These are phyloP conservation scores for Andricus grossulariae DNA, from an alignment of 1,140 invertebrate genomes.

Conservation along the genomic window DNA sequence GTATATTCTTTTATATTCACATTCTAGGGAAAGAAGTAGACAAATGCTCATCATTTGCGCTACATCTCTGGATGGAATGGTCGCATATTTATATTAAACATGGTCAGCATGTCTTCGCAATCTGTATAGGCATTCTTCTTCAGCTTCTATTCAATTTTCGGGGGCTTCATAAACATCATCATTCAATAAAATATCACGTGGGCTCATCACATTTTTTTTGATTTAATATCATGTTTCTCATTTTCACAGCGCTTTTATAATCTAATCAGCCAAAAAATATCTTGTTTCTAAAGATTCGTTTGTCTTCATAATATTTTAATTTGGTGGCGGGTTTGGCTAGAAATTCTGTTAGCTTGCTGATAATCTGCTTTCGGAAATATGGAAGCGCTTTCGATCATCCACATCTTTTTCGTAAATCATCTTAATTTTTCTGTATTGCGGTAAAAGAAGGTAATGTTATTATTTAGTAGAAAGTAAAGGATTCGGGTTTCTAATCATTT, in stretches of 20 bases:
- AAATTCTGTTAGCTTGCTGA: too few relatives aligned
- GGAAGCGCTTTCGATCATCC: background rate
- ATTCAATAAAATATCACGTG: background rate
- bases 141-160: conserved; percentile 26
- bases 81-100: conserved; percentile 60
- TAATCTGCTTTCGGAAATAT: background rate
- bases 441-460: conserved; percentile 15
- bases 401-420: conserved; percentile 34
- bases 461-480: background rate
- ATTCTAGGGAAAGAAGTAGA: conserved; percentile 75
- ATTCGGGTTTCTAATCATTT: too few relatives aligned
- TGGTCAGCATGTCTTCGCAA: conserved; percentile 69
- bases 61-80: conserved; percentile 60
- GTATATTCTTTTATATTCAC: conserved; percentile 67
- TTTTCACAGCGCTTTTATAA: conserved; percentile 23
- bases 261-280: background rate
- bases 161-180: conserved; percentile 19
- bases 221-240: conserved; percentile 31
- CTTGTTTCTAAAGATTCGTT: background rate
- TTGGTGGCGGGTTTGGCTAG: too few relatives aligned
- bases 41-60: conserved; percentile 66
- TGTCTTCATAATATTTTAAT: too few relatives aligned
- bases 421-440: conserved; percentile 7
- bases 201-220: conserved; percentile 39
- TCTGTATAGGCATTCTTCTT: conserved; percentile 23